phyloP scores from a whole-genome alignment of 2,888 invertebrate species.

The Ophion ventricosus region DNA sequence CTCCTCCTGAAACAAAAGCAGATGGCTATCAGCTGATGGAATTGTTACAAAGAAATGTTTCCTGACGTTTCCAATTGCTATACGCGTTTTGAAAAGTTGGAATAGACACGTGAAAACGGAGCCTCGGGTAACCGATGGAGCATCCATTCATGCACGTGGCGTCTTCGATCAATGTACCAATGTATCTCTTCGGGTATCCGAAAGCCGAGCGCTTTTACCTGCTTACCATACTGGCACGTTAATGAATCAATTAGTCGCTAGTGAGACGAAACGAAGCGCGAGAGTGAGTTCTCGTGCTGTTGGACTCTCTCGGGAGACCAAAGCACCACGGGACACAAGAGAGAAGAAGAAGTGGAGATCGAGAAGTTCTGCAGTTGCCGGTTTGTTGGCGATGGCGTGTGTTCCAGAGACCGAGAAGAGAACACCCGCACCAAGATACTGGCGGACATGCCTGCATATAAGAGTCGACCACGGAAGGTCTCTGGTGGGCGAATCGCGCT shows the following conservation, averaged over 20 bases:
- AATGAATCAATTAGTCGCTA: slow-evolving; percentile 76
- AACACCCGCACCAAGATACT: slow-evolving; percentile 29
- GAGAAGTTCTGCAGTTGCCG: slow-evolving; percentile 25
- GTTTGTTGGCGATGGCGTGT: slow-evolving; percentile 44
- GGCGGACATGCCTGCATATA: slow-evolving; percentile 16
- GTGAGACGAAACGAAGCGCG: slow-evolving; percentile 70
- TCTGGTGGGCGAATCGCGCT: slow-evolving; percentile 58
- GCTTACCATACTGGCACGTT: slow-evolving; percentile 65
- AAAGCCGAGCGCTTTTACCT: slow-evolving; percentile 51
- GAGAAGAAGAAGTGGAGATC: background rate
- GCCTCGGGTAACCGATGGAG: background rate
- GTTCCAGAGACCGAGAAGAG: slow-evolving; percentile 49
- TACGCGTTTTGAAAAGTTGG: background rate
- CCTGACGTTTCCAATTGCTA: background rate
- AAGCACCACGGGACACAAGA: slow-evolving; percentile 24
- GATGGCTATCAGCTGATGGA: background rate
- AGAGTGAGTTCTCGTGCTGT: slow-evolving; percentile 60
- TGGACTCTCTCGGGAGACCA: slow-evolving; percentile 44
- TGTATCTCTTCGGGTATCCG: slow-evolving; percentile 26
- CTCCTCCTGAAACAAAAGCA: slow-evolving; percentile 87
- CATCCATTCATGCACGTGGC: slow-evolving; percentile 21
- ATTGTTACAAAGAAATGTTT: background rate
- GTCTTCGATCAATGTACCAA: slow-evolving; percentile 28
- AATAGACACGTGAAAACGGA: slow-evolving; percentile 4
- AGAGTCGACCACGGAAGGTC: slow-evolving; percentile 46